phyloP scores from a whole-genome alignment of 2,113 vertebrate genomes.

The Ceuthmochares aereus region DNA sequence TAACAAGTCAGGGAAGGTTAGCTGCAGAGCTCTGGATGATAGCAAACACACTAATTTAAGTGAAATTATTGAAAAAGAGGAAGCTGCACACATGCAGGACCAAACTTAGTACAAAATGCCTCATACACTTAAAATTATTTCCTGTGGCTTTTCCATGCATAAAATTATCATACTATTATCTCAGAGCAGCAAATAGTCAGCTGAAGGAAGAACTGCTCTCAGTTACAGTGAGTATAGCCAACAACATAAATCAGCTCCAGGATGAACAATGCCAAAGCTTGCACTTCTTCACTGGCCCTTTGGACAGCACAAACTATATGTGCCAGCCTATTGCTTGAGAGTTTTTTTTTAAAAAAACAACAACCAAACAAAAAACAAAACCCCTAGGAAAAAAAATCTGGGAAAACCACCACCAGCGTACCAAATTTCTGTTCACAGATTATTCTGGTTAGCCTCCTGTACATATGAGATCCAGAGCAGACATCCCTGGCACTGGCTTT shows the following conservation, averaged over 20 bases:
- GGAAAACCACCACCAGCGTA: neutral
- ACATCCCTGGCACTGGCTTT: neutral
- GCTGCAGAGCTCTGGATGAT: neutral
- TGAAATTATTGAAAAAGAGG: neutral
- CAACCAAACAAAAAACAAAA: no score
- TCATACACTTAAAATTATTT: neutral
- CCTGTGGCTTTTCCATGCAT: neutral
- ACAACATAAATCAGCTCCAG: neutral
- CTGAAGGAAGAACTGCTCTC: neutral
- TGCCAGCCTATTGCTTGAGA: neutral
- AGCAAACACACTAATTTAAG: neutral
- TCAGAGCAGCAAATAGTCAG: rapidly evolving
- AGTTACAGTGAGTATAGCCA: rapidly evolving
- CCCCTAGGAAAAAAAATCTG: neutral
- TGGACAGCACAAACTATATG: rapidly evolving
- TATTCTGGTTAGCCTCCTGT: rapidly evolving
- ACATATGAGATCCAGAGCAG: no score
- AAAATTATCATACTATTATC: neutral
- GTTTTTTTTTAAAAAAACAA: no score
- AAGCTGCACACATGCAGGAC: neutral
- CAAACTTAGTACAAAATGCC: neutral
- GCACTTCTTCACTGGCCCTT: neutral
- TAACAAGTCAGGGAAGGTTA: neutral
- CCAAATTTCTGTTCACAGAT: neutral
- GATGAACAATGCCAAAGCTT: rapidly evolving